Conservation (phyloP, 2,888 invertebrate species). For the Agapetus fuscipes region DNA sequence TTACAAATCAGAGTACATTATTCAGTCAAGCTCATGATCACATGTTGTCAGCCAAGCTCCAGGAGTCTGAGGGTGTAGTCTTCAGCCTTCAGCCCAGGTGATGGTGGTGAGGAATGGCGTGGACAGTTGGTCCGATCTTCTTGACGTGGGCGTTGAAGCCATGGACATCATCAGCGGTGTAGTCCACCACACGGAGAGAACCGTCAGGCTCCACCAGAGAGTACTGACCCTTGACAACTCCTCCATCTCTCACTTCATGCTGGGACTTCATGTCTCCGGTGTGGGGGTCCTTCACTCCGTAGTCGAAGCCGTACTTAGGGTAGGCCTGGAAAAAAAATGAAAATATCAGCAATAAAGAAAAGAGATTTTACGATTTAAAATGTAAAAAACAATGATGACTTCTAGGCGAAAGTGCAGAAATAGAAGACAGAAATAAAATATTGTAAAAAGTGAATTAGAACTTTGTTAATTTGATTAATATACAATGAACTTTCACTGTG, state of each 20-base stretch:
- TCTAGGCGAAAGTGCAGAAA: no score
- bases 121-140: conserved; percentile 18
- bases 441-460: no score
- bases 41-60: no score
- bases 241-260: conserved; percentile 16
- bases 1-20: no score
- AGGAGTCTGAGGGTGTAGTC: no score
- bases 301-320: conserved; percentile 15
- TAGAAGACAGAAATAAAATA: no score
- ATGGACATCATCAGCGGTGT: conserved; percentile 15
- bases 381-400: neutral
- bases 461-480: no score
- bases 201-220: conserved; percentile 21
- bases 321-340: conserved; percentile 8
- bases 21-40: no score
- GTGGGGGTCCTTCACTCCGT: conserved; percentile 14
- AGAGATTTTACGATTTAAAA: neutral
- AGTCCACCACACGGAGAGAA: conserved; percentile 19
- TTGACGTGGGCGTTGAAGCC: conserved; percentile 20
- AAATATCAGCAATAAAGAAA: no score
- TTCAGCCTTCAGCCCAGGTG: no score
- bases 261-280: conserved; percentile 19
- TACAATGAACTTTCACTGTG: no score
- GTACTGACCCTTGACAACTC: conserved; percentile 17
- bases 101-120: conserved; percentile 2